Percentiles rank a stretch among this genome's conserved stretches.
These are phyloP conservation scores for Zaprionus tsacasi DNA, from an alignment of 1,140 invertebrate genomes.

Conservation along the genomic window DNA sequence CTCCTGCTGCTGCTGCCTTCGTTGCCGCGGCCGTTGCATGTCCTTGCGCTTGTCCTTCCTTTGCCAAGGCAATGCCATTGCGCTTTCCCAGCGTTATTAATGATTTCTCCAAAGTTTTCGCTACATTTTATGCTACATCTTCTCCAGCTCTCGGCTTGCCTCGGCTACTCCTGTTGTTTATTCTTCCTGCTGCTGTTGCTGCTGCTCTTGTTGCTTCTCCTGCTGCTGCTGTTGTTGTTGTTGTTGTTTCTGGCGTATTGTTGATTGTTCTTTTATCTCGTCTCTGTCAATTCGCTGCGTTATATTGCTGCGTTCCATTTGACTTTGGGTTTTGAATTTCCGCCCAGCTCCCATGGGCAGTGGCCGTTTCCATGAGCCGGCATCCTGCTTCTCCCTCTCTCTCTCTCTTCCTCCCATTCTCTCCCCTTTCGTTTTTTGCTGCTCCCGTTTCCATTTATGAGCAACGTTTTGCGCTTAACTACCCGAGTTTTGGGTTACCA, in stretches of 20 bases:
- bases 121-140: constrained; percentile 80
- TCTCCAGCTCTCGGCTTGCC: constrained; percentile 38
- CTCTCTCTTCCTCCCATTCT: background rate
- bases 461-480: constrained; percentile 23
- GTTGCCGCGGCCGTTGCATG: constrained; percentile 54
- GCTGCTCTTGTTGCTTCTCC: constrained; percentile 11
- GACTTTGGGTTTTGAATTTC: constrained; percentile 81
- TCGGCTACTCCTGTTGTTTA: constrained; percentile 33
- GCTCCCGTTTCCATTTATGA: constrained; percentile 25
- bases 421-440: background rate
- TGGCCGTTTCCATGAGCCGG: constrained; percentile 3
- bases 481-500: constrained; percentile 25
- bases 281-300: constrained; percentile 79
- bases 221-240: constrained; percentile 26
- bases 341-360: constrained; percentile 51
- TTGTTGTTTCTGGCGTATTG: constrained; percentile 64
- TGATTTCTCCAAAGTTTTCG: constrained; percentile 83
- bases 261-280: constrained; percentile 82
- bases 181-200: constrained; percentile 2
- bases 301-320: constrained; percentile 80
- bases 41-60: constrained; percentile 82
- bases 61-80: constrained; percentile 71
- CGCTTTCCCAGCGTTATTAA: constrained; percentile 78
- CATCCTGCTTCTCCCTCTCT: background rate
- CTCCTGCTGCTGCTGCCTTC: constrained; percentile 11